Base-by-base conservation (phyloP, 2,888 invertebrate species). In the Scaptodrosophila latifasciaeformis region DNA sequence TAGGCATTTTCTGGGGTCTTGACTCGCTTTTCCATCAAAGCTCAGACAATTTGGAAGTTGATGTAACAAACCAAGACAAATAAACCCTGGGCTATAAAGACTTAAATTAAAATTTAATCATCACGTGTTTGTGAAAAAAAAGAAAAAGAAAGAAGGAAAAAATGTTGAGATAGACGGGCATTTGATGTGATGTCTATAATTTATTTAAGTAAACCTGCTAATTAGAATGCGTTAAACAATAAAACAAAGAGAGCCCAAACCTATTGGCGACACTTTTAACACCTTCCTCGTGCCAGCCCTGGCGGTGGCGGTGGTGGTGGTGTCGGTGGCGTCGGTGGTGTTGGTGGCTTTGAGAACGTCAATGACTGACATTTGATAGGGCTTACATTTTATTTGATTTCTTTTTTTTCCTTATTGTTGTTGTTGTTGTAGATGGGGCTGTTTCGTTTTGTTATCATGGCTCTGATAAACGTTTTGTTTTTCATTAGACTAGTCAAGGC, bases 401-500 rank as follows among this genome's bases (percentile, higher is more conserved):
- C 21, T 30, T 47, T 31, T 39, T 27, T 50, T 50, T 46, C 43
- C 47, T 39, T 42, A 29, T 13, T 5, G 47, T 21, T n/a, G n/a
- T 34, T 34, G 18, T 48, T 29, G 12, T 48, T 48, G n/a, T n/a
- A n/a, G n/a, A n/a, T n/a, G n/a, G 12, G 7, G 18, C 15, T 31
- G 13, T 9, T n/a, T n/a, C n/a, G n/a, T n/a, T n/a, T 66, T 69
- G 75, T 75, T 75, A 72, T 76, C 79, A 70, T 70, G 67, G 64
- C 60, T 72, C 74, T 76, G 79, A 79, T 76, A 76, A 76, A 76
- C 77, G 74, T 74, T 79, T 79, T 79, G 79, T 76, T 78, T 74
- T 79, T 62, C 58, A 63, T 63, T 59, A 63, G 55, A 19, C 13
- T 21, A 12, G n/a, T 2, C 17, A 10, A 12, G 2, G 21, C 4